Evolutionary conservation across 2,888 invertebrate genomes (phyloP).

Genomic region (Harmothoe impar): DNA sequence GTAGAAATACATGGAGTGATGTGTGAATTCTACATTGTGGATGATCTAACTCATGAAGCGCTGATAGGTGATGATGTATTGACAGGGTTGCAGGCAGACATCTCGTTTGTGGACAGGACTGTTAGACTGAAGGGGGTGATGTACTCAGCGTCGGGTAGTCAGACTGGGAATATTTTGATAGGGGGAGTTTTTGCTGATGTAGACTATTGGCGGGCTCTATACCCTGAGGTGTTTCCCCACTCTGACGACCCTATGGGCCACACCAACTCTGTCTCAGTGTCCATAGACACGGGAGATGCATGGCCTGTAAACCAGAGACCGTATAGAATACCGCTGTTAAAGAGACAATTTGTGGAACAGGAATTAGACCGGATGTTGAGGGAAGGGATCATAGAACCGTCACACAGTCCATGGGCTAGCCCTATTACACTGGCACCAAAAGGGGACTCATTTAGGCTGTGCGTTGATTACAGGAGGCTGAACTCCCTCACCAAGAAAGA

Average conservation of each 20-base stretch:
- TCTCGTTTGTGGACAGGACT: not conserved
- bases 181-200: too few species aligned
- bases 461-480: constrained; percentile 64
- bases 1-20: too few species aligned
- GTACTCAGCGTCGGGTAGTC: not conserved
- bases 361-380: constrained; percentile 53
- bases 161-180: too few species aligned
- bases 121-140: not conserved
- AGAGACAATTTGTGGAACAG: not conserved
- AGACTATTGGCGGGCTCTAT: too few species aligned
- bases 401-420: too few species aligned
- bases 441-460: constrained; percentile 61
- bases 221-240: not conserved
- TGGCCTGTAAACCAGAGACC: constrained; percentile 51
- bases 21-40: too few species aligned
- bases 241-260: not conserved
- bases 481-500: constrained; percentile 65
- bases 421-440: too few species aligned
- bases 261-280: not conserved
- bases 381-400: constrained; percentile 41
- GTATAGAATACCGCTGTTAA: too few species aligned
- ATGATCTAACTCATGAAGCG: too few species aligned
- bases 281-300: not conserved
- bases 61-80: constrained; percentile 4
- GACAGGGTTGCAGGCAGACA: not conserved